Evolutionary conservation across 2,888 invertebrate genomes (phyloP).

Genomic region (Orchestes rusci): DNA sequence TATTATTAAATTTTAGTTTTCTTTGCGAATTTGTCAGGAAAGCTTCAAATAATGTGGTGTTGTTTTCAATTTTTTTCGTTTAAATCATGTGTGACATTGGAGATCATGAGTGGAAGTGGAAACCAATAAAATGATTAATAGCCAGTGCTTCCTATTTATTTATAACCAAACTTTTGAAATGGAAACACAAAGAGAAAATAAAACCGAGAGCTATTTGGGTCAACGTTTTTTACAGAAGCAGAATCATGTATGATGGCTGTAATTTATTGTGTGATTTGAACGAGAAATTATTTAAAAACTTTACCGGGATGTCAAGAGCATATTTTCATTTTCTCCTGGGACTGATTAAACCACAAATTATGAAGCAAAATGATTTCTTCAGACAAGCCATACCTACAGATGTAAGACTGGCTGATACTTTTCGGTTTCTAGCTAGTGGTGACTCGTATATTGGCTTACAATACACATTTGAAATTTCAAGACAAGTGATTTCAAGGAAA

Average conservation of each 20-base stretch:
- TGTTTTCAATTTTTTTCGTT: too few species aligned
- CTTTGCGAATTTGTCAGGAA: too few species aligned
- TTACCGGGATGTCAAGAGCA: not conserved
- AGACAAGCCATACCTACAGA: slow-evolving; percentile 4
- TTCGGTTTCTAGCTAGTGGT: slow-evolving; percentile 15
- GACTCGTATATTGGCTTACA: slow-evolving; percentile 16
- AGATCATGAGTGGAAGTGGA: too few species aligned
- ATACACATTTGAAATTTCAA: slow-evolving; percentile 15
- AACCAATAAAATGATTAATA: too few species aligned
- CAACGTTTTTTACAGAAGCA: too few species aligned
- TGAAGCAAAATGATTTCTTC: not conserved
- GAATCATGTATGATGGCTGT: not conserved
- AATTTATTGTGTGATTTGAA: not conserved
- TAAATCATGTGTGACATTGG: too few species aligned
- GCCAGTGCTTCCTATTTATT: not conserved
- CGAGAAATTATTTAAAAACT: not conserved
- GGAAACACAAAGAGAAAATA: not conserved
- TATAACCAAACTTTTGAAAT: not conserved
- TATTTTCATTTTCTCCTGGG: not conserved
- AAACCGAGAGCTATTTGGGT: not conserved
- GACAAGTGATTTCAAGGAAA: slow-evolving; percentile 16
- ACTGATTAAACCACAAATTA: not conserved
- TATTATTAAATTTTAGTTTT: too few species aligned
- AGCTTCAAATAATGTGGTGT: too few species aligned
- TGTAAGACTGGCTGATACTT: slow-evolving; percentile 8